Base-by-base conservation (phyloP, 1,140 invertebrate genomes). In the Aphaenogaster ashmeadi region DNA sequence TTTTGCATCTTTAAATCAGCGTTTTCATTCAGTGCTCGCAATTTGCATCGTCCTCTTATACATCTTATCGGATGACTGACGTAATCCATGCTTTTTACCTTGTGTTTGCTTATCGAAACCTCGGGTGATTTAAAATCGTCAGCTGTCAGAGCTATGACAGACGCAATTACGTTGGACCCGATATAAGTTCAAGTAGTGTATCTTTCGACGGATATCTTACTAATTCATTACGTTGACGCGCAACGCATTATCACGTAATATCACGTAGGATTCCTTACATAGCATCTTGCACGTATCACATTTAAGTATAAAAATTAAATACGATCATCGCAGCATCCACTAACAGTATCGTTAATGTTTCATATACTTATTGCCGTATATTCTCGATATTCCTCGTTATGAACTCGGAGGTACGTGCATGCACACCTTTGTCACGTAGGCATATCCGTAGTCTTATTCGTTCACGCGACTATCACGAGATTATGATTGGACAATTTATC, bases 251-350 rank as follows among this genome's bases (percentile, higher is more conserved):
- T 47, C 18, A 44, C 15, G 4, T 15, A 33, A 11, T 13, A 74
- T 54, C 8, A 33, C 47, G 8, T 41, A 21, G 18, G 1, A 27
- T 80, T 67, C 6, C 18, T 56, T 56, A 36, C 6, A 18, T 5
- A 71, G n/a, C 13, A 56, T 79, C 33, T 67, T 54, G n/a, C 33
- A 79, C 15, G 8, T 50, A 52, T 80, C 33, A 54, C 44, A 52
- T 67, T 67, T 15, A 52, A 52, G 13, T 38, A 81, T 33, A 69
- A 69, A 56, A 44, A 71, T 81, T 56, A 81, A 71, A 81, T 66
- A 69, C 11, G 5, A 67, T 67, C 18, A 69, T 38, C 44, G 33
- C 9, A 64, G 1, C 33, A 33, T 54, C 8, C 15, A 41, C 21
- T 78, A 56, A 77, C 36, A n/a, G 3, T n/a, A 36, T 54, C 6